Evolutionary conservation across 2,888 invertebrate species (phyloP).

Genomic region (Carcina quercana): DNA sequence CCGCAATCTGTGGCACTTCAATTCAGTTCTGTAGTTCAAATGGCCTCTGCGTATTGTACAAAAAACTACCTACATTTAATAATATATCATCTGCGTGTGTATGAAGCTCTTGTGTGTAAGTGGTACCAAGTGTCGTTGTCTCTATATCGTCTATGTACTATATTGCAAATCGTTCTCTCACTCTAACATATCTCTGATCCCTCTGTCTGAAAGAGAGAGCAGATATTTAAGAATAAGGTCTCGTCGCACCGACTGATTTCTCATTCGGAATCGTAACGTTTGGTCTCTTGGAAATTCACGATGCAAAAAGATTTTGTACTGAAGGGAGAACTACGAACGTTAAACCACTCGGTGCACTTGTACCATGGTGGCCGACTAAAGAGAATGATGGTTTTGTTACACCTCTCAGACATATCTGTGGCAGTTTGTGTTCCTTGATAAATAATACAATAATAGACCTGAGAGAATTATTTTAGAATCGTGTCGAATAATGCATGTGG

Average conservation of each 20-base stretch:
- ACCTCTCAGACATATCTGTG: no score
- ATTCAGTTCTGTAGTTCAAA: constrained; percentile 51
- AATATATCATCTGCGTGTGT: constrained; percentile 38
- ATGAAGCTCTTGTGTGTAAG: constrained; percentile 62
- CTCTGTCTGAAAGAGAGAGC: constrained; percentile 10
- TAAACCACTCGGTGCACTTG: no score
- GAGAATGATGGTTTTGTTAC: no score
- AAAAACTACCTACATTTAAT: constrained; percentile 20
- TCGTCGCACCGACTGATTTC: constrained; percentile 9
- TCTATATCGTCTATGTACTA: constrained; percentile 46
- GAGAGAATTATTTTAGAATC: no score
- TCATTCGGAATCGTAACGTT: constrained; percentile 11
- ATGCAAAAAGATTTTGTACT: no score
- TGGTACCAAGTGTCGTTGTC: constrained; percentile 64
- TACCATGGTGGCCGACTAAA: no score
- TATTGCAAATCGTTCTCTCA: constrained; percentile 2
- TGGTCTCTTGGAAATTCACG: not conserved
- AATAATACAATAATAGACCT: no score
- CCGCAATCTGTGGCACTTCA: constrained; percentile 50
- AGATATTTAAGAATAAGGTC: constrained; percentile 12
- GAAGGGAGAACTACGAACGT: no score
- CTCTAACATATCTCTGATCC: no score
- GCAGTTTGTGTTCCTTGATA: no score
- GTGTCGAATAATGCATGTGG: no score
- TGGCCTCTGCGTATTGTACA: constrained; percentile 31